These are phyloP conservation scores for Heterocephalus glaber DNA, from an alignment of 2,113 vertebrate genomes.

Conservation along the genomic window DNA sequence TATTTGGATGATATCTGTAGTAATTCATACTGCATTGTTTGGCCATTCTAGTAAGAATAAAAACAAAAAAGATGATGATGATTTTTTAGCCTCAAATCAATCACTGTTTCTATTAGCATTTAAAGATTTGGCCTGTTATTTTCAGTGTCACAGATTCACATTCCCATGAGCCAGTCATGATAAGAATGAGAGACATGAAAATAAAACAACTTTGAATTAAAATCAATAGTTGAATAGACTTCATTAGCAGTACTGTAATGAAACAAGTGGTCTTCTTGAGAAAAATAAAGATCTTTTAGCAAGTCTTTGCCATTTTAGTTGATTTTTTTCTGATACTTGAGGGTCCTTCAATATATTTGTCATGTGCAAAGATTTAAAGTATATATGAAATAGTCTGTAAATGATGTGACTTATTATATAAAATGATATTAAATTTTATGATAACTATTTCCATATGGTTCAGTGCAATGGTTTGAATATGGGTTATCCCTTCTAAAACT, in stretches of 20 bases:
- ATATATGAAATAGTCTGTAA: neutral
- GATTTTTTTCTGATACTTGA: neutral
- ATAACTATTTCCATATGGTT: neutral
- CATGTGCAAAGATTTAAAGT: neutral
- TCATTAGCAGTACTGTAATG: constrained; percentile 17
- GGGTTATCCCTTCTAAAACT: neutral
- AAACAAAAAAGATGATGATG: constrained; percentile 53
- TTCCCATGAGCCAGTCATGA: neutral
- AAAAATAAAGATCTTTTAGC: neutral
- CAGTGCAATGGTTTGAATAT: neutral
- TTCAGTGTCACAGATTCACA: constrained; percentile 52
- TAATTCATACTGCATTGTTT: constrained; percentile 41
- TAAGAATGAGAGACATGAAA: neutral
- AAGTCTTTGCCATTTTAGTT: neutral
- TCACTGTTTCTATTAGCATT: constrained; percentile 19
- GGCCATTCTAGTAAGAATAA: constrained; percentile 36
- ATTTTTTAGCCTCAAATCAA: constrained; percentile 57
- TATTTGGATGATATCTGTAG: constrained; percentile 57
- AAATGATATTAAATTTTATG: neutral
- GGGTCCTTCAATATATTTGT: neutral
- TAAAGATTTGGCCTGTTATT: constrained; percentile 44
- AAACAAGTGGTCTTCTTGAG: constrained; percentile 20
- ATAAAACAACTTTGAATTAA: neutral
- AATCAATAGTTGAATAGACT: neutral
- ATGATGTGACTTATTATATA: neutral